A percentile compares a stretch with the other conserved stretches of the same genome.
phyloP scores from a whole-genome alignment of 2,888 invertebrate genomes.

The Dione vanillae region DNA sequence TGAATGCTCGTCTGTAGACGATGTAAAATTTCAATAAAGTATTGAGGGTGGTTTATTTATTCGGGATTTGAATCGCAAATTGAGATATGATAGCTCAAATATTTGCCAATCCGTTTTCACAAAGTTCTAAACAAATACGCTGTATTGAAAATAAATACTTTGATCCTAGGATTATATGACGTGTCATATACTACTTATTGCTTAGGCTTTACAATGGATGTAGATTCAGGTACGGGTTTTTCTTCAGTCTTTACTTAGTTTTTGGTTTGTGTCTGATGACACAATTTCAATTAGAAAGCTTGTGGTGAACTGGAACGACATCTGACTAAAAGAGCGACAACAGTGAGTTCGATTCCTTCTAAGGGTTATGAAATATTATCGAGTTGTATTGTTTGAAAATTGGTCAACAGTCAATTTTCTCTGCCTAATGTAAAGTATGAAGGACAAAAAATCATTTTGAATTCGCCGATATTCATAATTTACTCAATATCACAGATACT shows the following conservation, averaged over 20 bases:
- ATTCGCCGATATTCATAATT: too few species aligned
- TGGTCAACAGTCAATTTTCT: too few species aligned
- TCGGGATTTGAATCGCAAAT: conserved; percentile 66
- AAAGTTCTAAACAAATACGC: conserved; percentile 23
- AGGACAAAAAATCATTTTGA: too few species aligned
- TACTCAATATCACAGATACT: too few species aligned
- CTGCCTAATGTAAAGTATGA: too few species aligned
- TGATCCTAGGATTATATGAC: conserved; percentile 19
- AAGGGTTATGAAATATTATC: too few species aligned
- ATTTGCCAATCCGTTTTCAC: conserved; percentile 54
- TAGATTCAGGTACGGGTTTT: background rate
- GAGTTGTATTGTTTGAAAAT: too few species aligned
- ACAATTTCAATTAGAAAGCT: background rate
- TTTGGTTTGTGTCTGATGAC: background rate
- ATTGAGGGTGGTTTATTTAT: conserved; percentile 52
- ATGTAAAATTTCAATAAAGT: conserved; percentile 19
- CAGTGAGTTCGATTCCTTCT: too few species aligned
- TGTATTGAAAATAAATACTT: conserved; percentile 16
- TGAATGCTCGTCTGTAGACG: background rate
- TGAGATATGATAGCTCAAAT: conserved; percentile 65
- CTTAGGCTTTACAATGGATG: background rate
- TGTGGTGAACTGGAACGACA: too few species aligned
- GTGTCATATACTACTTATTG: background rate
- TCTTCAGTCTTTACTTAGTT: background rate
- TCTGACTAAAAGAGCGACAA: too few species aligned